A percentile compares a stretch with the other conserved stretches of the same genome.
phyloP scores from a whole-genome alignment of 2,797 vertebrate genomes.

The Microcaecilia unicolor region DNA sequence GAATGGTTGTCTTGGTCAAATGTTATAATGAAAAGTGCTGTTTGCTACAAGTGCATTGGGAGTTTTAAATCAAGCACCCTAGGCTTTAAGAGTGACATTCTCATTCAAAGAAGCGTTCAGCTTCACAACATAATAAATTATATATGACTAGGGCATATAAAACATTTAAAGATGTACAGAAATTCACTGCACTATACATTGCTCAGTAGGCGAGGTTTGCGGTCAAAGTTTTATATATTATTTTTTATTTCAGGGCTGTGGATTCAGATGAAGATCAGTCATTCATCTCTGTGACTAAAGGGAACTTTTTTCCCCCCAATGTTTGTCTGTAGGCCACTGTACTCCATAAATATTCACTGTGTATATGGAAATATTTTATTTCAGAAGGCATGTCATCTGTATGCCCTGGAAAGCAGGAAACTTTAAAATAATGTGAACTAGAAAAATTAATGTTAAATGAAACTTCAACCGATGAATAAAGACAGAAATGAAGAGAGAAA shows the following conservation, averaged over 20 bases:
- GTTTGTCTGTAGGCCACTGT: too few relatives aligned
- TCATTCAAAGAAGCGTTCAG: constrained; percentile 64
- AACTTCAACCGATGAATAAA: too few relatives aligned
- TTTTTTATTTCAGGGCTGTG: constrained; percentile 47
- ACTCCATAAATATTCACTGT: too few relatives aligned
- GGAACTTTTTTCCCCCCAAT: neutral
- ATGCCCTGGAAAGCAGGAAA: too few relatives aligned
- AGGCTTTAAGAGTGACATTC: constrained; percentile 62
- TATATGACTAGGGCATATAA: constrained; percentile 63
- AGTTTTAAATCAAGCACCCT: constrained; percentile 65
- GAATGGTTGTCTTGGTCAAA: constrained; percentile 69
- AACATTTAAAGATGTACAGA: constrained; percentile 68
- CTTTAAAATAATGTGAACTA: too few relatives aligned
- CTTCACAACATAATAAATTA: constrained; percentile 70
- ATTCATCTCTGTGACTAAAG: too few relatives aligned
- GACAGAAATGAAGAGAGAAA: too few relatives aligned
- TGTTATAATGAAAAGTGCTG: constrained; percentile 52
- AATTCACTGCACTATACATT: constrained; percentile 48
- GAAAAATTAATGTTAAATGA: too few relatives aligned
- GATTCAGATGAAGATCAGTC: constrained; percentile 32
- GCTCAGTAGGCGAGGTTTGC: constrained; percentile 43
- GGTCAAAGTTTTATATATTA: constrained; percentile 46
- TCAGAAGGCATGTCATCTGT: too few relatives aligned
- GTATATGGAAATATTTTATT: too few relatives aligned
- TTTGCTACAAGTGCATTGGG: constrained; percentile 51